Evolutionary conservation across 2,797 vertebrate species (phyloP).

Genomic region (Crocodylus rhombifer): DNA sequence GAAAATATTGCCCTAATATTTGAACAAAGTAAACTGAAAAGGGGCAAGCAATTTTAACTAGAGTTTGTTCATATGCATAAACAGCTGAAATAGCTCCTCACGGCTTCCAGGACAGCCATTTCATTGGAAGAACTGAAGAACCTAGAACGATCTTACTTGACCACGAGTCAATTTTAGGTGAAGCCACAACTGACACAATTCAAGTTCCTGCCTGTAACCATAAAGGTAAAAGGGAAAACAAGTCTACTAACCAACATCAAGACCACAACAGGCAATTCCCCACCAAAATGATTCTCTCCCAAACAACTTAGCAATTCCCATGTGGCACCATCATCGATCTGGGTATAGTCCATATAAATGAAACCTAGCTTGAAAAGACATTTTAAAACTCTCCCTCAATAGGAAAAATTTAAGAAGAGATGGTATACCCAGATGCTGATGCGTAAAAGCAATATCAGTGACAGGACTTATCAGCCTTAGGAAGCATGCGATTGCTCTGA

Average conservation of each 20-base stretch:
- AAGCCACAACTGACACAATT: background rate
- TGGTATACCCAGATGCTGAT: background rate
- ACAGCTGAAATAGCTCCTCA: background rate
- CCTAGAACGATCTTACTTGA: background rate
- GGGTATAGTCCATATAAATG: background rate
- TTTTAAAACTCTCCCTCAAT: no score
- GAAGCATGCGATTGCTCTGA: background rate
- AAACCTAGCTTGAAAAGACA: no score
- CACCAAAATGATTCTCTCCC: background rate
- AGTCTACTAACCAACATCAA: background rate
- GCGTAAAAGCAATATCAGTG: background rate
- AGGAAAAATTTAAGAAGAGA: background rate
- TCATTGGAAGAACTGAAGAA: background rate
- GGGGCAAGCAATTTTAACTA: background rate
- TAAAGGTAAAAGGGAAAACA: background rate
- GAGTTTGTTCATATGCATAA: background rate
- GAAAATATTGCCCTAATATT: background rate
- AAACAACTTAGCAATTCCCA: background rate
- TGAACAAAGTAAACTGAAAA: background rate
- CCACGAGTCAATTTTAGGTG: background rate
- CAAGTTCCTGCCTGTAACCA: background rate
- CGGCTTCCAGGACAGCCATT: background rate
- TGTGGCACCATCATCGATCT: background rate
- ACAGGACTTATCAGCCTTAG: background rate
- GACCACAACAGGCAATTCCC: background rate